Conservation (phyloP, 2,113 vertebrate species). For the Glaucomys volans region DNA sequence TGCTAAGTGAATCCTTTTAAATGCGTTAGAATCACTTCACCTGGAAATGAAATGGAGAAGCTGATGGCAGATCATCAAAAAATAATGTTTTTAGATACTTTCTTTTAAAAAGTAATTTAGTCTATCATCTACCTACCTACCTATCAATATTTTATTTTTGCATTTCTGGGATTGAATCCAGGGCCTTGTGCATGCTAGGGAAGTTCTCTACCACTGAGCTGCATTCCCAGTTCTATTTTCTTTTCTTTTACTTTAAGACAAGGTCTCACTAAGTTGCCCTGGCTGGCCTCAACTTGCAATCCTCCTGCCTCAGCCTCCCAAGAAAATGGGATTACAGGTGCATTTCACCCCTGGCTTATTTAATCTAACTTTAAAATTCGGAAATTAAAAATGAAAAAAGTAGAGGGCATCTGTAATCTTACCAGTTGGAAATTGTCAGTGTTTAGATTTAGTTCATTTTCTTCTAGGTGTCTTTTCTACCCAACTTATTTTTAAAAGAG, state of each 20-base stretch:
- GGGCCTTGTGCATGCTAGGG: neutral
- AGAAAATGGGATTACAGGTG: neutral
- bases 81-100: neutral
- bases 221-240: neutral
- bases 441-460: neutral
- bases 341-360: neutral
- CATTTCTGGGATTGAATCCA: neutral
- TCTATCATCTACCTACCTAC: neutral
- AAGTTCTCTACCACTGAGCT: neutral
- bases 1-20: neutral
- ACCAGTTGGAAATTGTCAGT: neutral
- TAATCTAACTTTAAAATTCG: neutral
- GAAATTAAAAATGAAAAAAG: neutral
- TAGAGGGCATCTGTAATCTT: neutral
- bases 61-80: neutral
- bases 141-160: neutral
- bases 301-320: neutral
- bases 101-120: neutral
- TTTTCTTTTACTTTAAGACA: neutral
- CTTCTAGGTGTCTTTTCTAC: neutral
- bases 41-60: neutral
- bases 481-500: neutral
- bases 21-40: neutral
- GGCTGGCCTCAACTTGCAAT: neutral
- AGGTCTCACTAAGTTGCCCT: neutral